A percentile compares a stretch with the other conserved stretches of the same genome.
These are phyloP conservation scores for Indicator maculatus DNA, from an alignment of 2,113 vertebrate species.

Conservation along the genomic window DNA sequence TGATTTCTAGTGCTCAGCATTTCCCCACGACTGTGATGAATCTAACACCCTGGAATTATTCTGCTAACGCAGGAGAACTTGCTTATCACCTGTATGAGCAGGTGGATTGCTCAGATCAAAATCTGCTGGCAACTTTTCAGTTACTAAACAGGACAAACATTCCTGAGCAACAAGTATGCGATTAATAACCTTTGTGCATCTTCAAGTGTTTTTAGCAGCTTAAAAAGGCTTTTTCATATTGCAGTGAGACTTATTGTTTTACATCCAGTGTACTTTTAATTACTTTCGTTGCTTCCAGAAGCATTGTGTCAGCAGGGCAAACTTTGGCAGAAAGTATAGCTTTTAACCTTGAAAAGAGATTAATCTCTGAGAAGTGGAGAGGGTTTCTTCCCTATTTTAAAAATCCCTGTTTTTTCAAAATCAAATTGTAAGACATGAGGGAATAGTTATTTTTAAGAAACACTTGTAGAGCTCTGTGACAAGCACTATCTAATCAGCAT, in stretches of 20 bases:
- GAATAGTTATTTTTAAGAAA: neutral
- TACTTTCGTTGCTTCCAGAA: neutral
- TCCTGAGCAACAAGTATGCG: neutral
- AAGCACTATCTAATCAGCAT: neutral
- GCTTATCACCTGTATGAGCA: neutral
- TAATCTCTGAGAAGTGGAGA: neutral
- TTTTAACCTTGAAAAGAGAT: neutral
- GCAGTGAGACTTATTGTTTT: neutral
- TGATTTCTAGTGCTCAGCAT: neutral
- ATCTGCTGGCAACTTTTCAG: neutral
- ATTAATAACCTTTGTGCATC: neutral
- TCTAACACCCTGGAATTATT: conserved; percentile 11
- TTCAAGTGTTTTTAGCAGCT: neutral
- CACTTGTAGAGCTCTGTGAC: neutral
- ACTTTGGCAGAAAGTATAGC: neutral
- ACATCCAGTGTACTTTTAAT: neutral
- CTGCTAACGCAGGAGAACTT: neutral
- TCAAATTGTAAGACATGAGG: neutral
- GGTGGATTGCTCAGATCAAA: conserved; percentile 4
- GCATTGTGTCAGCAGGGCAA: neutral
- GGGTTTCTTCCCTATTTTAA: neutral
- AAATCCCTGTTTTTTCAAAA: neutral
- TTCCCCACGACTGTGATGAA: conserved; percentile 7
- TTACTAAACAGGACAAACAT: neutral
- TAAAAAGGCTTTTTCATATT: neutral